Base-by-base conservation (phyloP, 1,140 invertebrate genomes). In the Physella acuta region DNA sequence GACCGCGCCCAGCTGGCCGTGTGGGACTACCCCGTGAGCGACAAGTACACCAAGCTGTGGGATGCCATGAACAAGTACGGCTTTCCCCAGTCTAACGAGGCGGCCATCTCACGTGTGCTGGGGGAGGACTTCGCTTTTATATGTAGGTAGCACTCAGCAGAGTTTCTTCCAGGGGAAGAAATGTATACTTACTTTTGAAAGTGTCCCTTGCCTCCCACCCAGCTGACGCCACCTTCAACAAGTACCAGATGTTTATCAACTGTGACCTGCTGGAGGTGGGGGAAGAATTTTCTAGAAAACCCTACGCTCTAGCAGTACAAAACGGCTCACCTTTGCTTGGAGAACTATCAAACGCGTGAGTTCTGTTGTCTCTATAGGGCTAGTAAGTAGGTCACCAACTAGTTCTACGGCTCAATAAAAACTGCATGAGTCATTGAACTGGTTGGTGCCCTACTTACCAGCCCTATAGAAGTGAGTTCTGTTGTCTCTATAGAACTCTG, bases 31-130 rank as follows among this genome's bases (percentile, higher is more conserved):
- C 97, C 97, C 0, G 94, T 98, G 0, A 95, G 93, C 76, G 95
- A 99, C 83, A 98, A 97, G 78, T 99, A 96, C 83, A 98, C 94
- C 0, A 98, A 98, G 84, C 97, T 99, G 90, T 97, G 95, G 91
- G 92, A 96, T 81, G 93, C 94, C 0, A 99, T 99, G 95, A 90
- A 92, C 77, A 94, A 96, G 74, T 91, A 94, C 0, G 88, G 87
- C 0, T 88, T 98, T 28, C 95, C 96, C 0, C 86, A 88, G 24
- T 89, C 87, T 2, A 87, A 92, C 5, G 90, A 93, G 0, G 91
- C 92, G 65, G 95, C 94, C 0, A 79, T 98, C 0, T 84, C 87
- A 17, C 87, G 94, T 71, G 94, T 99, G 0, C 76, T 79, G 58
- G 65, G 49, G 0, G 78, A 73, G 24, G 93, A 93, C 8, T 98